A percentile compares a stretch with the other conserved stretches of the same genome.
Evolutionary conservation across 2,113 vertebrate species (phyloP).

Genomic region (Aspidoscelis tigris): DNA sequence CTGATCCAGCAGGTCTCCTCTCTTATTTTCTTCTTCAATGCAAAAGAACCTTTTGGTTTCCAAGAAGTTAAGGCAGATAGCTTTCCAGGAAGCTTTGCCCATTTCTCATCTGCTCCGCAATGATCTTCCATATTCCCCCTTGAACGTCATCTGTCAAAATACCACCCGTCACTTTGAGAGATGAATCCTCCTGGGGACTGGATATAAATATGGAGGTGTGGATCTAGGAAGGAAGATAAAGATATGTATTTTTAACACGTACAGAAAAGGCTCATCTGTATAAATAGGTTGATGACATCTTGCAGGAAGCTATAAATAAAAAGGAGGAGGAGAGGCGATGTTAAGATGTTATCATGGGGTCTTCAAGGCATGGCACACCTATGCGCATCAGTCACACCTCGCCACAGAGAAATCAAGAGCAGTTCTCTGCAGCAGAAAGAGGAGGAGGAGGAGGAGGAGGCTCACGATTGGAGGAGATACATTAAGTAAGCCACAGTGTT

Average conservation of each 20-base stretch:
- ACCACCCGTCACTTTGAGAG: slow-evolving; percentile 60
- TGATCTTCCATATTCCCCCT: slow-evolving; percentile 26
- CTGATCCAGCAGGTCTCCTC: too few relatives aligned
- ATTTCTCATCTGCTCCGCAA: not conserved
- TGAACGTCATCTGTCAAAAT: slow-evolving; percentile 63
- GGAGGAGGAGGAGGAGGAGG: not conserved
- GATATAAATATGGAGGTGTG: slow-evolving; percentile 61
- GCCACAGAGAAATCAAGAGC: not conserved
- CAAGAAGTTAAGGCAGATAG: not conserved
- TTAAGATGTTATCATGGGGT: slow-evolving; percentile 2
- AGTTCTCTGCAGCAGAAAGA: not conserved
- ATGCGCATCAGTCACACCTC: too few relatives aligned
- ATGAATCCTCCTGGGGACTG: slow-evolving; percentile 66
- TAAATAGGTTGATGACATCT: slow-evolving; percentile 68
- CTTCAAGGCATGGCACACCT: not conserved
- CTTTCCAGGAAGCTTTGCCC: not conserved
- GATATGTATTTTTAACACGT: slow-evolving; percentile 58
- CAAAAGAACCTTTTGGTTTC: not conserved
- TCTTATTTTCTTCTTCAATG: too few relatives aligned
- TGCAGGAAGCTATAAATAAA: slow-evolving; percentile 63
- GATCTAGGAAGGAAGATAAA: slow-evolving; percentile 26
- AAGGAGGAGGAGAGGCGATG: not conserved
- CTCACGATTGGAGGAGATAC: not conserved
- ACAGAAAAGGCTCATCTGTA: slow-evolving; percentile 48
- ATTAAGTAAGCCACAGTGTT: not conserved